phyloP scores from a whole-genome alignment of 2,888 invertebrate genomes.

The Prenolepis imparis region DNA sequence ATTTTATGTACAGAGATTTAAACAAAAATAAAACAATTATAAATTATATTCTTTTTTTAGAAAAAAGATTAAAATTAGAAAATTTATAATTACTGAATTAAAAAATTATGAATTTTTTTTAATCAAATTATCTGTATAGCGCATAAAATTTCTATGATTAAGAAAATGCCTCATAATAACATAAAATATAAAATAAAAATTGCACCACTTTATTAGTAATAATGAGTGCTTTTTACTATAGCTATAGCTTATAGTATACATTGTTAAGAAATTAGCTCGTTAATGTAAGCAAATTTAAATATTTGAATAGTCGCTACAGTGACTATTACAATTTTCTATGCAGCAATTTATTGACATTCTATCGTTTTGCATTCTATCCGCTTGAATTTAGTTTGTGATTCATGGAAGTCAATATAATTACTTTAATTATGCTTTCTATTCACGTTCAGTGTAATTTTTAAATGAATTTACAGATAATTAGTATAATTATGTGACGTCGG shows the following conservation, averaged over 20 bases:
- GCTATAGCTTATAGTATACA: background rate
- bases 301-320: background rate
- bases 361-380: background rate
- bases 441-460: background rate
- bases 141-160: background rate
- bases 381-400: background rate
- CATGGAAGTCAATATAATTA: background rate
- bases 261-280: constrained; percentile 9
- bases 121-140: background rate
- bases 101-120: background rate
- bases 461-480: constrained; percentile 36
- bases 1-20: background rate
- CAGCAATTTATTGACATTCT: constrained; percentile 17
- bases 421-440: constrained; percentile 23
- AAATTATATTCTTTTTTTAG: background rate
- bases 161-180: background rate
- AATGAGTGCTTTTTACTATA: background rate
- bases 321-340: background rate
- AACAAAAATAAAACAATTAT: background rate
- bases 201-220: background rate
- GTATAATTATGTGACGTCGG: background rate
- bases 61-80: background rate
- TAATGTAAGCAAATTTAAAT: constrained; percentile 9
- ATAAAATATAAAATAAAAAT: background rate
- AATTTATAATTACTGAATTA: background rate